phyloP scores from a whole-genome alignment of 2,888 invertebrate genomes.

The Eutolmus rufibarbis region DNA sequence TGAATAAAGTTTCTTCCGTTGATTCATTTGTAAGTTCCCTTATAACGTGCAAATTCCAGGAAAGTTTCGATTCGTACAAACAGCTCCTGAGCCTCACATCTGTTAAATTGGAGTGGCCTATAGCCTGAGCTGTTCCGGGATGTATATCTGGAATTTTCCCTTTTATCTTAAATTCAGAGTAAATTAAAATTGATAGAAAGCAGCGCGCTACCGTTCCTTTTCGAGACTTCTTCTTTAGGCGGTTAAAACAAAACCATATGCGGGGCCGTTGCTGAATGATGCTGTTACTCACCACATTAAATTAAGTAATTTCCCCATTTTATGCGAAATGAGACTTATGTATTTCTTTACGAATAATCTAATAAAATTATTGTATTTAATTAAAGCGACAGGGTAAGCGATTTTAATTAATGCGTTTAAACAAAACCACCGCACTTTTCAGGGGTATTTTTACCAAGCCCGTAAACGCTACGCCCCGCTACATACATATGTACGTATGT shows the following conservation, averaged over 20 bases:
- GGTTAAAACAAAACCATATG: not conserved
- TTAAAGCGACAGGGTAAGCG: slow-evolving; percentile 18
- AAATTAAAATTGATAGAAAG: not conserved
- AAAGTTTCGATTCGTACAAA: not conserved
- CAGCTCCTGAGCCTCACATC: not conserved
- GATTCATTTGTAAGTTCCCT: not conserved
- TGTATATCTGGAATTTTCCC: not conserved
- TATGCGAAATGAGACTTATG: not conserved
- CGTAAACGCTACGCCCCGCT: not conserved
- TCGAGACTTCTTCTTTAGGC: not conserved
- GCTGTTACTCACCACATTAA: slow-evolving; percentile 4
- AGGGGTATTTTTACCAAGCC: not conserved
- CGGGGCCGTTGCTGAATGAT: not conserved
- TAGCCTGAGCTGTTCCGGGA: not conserved
- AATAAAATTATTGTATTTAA: slow-evolving; percentile 29
- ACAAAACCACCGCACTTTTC: not conserved
- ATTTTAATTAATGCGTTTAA: slow-evolving; percentile 28
- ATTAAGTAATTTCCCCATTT: slow-evolving; percentile 21
- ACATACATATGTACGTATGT: not conserved
- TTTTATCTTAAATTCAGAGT: not conserved
- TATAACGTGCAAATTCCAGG: not conserved
- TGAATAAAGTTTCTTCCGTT: not conserved
- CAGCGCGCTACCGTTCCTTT: not conserved
- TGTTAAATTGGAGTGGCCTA: not conserved
- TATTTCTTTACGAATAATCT: slow-evolving; percentile 20